Percentiles rank a stretch among this genome's conserved stretches.
phyloP scores from a whole-genome alignment of 2,888 invertebrate species.

The Andrena minutula region DNA sequence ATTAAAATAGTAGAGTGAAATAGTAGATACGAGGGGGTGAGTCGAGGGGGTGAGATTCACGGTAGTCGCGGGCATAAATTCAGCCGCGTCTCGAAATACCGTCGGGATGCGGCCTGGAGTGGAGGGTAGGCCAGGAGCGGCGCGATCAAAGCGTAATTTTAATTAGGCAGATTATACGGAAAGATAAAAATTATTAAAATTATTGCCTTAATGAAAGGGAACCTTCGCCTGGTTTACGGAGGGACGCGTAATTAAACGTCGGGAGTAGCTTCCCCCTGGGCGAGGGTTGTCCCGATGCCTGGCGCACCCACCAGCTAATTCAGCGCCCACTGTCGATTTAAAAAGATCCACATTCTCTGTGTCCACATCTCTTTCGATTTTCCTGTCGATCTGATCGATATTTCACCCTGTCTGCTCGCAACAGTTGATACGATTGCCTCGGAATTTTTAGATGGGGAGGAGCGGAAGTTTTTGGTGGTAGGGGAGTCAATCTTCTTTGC shows the following conservation, averaged over 20 bases:
- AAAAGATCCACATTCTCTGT: slow-evolving; percentile 54
- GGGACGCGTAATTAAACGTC: slow-evolving; percentile 84
- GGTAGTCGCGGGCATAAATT: slow-evolving; percentile 41
- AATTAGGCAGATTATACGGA: slow-evolving; percentile 85
- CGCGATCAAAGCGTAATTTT: slow-evolving; percentile 85
- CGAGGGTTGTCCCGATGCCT: slow-evolving; percentile 68
- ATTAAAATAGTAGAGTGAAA: slow-evolving; percentile 15
- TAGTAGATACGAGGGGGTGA: background rate
- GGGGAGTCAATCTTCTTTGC: too few relatives aligned
- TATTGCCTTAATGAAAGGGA: slow-evolving; percentile 85
- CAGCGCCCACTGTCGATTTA: slow-evolving; percentile 46
- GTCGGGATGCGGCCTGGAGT: slow-evolving; percentile 60
- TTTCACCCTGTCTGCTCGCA: background rate
- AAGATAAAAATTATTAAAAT: slow-evolving; percentile 85
- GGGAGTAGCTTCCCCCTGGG: slow-evolving; percentile 68
- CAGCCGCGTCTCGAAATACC: slow-evolving; percentile 47
- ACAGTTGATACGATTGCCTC: background rate
- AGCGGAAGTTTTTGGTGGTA: too few relatives aligned
- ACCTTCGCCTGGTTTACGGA: slow-evolving; percentile 76
- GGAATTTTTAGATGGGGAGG: background rate
- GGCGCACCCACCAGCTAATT: slow-evolving; percentile 51
- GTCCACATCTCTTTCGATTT: background rate
- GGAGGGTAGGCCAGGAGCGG: slow-evolving; percentile 73
- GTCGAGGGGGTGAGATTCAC: background rate
- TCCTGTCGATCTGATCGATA: background rate